phyloP scores from a whole-genome alignment of 2,797 vertebrate genomes.

The Danio choprae region DNA sequence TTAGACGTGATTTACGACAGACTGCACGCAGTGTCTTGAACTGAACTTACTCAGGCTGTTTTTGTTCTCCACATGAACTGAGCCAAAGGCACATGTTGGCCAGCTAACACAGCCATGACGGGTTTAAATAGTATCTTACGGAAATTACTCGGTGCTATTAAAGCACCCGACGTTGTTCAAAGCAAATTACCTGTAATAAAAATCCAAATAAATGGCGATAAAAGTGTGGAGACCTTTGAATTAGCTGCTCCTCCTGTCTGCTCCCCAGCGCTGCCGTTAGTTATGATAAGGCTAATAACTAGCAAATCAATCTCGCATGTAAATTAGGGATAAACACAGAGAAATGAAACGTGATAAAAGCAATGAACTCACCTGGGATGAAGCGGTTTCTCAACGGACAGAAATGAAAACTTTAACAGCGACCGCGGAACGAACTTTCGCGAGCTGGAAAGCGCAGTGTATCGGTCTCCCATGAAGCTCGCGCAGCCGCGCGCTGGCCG shows the following conservation, averaged over 20 bases:
- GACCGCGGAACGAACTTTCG: conserved; percentile 32
- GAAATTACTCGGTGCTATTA: neutral
- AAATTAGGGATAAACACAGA: neutral
- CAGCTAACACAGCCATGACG: conserved; percentile 25
- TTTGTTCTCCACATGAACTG: conserved; percentile 38
- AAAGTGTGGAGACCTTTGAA: conserved; percentile 7
- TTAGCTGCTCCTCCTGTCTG: conserved; percentile 22
- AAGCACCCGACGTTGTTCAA: conserved; percentile 11
- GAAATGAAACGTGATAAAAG: neutral
- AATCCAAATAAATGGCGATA: conserved; percentile 17
- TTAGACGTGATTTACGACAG: conserved; percentile 6
- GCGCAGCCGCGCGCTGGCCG: conserved; percentile 47
- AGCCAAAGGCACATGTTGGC: conserved; percentile 40
- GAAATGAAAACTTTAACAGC: conserved; percentile 21
- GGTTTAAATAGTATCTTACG: neutral
- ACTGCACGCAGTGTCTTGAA: neutral
- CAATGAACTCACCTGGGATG: conserved; percentile 24
- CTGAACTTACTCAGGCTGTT: conserved; percentile 25
- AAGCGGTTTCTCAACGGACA: conserved; percentile 14
- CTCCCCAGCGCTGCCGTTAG: conserved; percentile 28
- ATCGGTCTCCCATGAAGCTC: conserved; percentile 47
- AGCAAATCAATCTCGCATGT: conserved; percentile 24
- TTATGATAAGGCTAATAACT: conserved; percentile 41
- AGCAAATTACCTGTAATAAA: conserved; percentile 16
- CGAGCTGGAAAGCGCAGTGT: conserved; percentile 32